Evolutionary conservation across 1,140 invertebrate genomes (phyloP).

Genomic region (Zaprionus africanus): DNA sequence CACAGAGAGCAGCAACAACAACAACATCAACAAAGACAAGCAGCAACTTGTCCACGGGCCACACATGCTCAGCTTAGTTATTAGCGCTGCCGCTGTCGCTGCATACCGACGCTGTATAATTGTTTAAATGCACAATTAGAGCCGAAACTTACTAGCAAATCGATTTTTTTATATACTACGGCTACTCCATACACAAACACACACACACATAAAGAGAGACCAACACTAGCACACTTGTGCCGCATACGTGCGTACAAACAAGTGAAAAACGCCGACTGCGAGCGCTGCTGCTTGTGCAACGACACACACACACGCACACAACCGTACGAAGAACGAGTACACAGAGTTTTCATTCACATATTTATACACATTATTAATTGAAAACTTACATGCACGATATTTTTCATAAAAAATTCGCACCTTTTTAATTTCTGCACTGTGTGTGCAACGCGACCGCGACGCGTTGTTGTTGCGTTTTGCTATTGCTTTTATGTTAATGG

Average conservation of each 20-base stretch:
- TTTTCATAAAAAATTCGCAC: constrained; percentile 48
- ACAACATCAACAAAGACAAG: constrained; percentile 22
- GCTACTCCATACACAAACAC: constrained; percentile 21
- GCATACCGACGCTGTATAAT: constrained; percentile 24
- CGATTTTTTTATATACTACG: constrained; percentile 65
- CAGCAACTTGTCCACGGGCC: constrained; percentile 24
- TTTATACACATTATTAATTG: background rate
- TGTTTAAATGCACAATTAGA: constrained; percentile 66
- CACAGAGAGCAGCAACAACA: constrained; percentile 15
- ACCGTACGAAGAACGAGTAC: background rate
- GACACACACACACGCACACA: constrained; percentile 3
- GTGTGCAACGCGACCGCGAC: constrained; percentile 38
- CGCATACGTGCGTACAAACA: constrained; percentile 70
- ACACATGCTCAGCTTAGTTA: constrained; percentile 56
- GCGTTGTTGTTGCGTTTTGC: constrained; percentile 43
- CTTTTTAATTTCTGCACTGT: constrained; percentile 45
- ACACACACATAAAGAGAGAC: background rate
- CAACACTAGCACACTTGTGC: constrained; percentile 25
- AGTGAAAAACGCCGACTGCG: constrained; percentile 71
- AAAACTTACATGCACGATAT: constrained; percentile 22
- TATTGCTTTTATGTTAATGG: constrained; percentile 29
- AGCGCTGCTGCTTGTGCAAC: constrained; percentile 22
- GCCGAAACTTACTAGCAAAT: constrained; percentile 69
- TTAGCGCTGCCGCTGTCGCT: constrained; percentile 14
- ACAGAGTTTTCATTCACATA: background rate